Evolutionary conservation across 2,888 invertebrate genomes (phyloP), one percentile per base, ranked within the genome.

Genomic region (Ischnus inquisitorius): DNA sequence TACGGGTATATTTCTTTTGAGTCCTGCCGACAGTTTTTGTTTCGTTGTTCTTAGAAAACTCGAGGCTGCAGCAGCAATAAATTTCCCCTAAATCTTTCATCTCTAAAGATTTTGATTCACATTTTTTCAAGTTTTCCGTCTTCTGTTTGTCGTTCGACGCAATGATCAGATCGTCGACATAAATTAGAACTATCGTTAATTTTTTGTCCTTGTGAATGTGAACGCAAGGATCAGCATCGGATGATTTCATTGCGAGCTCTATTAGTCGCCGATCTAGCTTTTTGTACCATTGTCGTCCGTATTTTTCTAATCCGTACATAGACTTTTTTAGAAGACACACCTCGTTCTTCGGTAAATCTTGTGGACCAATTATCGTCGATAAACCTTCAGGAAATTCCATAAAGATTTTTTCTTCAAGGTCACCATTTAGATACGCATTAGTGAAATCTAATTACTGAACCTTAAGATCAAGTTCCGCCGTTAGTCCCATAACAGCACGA

Each of bases 81-180:
- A n/a, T n/a, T n/a, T n/a, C n/a, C n/a, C n/a, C n/a, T n/a, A n/a
- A n/a, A n/a, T n/a, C n/a, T n/a, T n/a, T n/a, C n/a, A n/a, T n/a
- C n/a, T n/a, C n/a, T n/a, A n/a, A n/a, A n/a, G n/a, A n/a, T n/a
- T n/a, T n/a, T n/a, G n/a, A n/a, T n/a, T n/a, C n/a, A n/a, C n/a
- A n/a, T n/a, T n/a, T n/a, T n/a, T n/a, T n/a, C n/a, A 89, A 60
- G 41, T 84, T 16, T 14, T 81, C 60, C 41, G 84, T 74, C 19
- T 64, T 85, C 19, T 78, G 67, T 28, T 43, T 16, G 77, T 86
- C 72, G 22, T 75, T 84, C 14, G 86, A 89, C 43, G 83, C 82
- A 25, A 89, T 76, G 12, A 90, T 41, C 22, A 89, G 85, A 74
- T 90, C 90, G 60, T 90, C 88, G 3, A 90, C 90, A 81, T 88